A percentile compares a stretch with the other conserved stretches of the same genome.
phyloP scores from a whole-genome alignment of 2,113 vertebrate genomes.

The Notarius quadriscutis region DNA sequence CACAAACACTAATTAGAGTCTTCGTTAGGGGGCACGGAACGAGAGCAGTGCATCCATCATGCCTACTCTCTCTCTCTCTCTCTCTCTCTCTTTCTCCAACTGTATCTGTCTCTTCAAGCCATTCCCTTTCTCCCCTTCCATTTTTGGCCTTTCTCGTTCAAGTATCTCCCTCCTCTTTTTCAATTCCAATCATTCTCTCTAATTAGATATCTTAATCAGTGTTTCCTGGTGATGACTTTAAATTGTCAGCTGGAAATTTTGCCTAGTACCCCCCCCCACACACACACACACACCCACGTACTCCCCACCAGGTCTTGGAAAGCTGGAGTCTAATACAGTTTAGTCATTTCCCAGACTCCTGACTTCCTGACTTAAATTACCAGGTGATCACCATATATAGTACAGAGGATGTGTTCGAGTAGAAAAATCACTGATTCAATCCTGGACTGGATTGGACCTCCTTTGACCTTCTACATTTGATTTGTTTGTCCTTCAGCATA shows the following conservation, averaged over 20 bases:
- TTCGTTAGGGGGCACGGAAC: slow-evolving; percentile 81
- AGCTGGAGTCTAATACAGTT: background rate
- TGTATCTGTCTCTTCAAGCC: slow-evolving; percentile 52
- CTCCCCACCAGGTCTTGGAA: no score
- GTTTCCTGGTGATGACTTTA: slow-evolving; percentile 32
- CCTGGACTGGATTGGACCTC: background rate
- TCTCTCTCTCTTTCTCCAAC: slow-evolving; percentile 40
- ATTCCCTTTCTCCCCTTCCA: slow-evolving; percentile 49
- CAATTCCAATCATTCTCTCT: slow-evolving; percentile 20
- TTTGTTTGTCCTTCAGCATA: background rate
- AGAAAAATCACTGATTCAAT: background rate
- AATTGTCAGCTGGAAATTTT: background rate
- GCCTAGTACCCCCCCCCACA: background rate
- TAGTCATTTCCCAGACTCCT: background rate
- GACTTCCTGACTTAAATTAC: slow-evolving; percentile 5
- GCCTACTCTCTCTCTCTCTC: slow-evolving; percentile 54
- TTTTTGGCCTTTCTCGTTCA: slow-evolving; percentile 17
- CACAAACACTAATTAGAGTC: slow-evolving; percentile 85
- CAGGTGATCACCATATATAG: slow-evolving; percentile 5
- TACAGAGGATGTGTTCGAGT: background rate
- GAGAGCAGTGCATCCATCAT: slow-evolving; percentile 80
- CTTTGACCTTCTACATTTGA: background rate
- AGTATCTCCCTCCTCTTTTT: slow-evolving; percentile 1
- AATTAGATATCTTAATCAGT: slow-evolving; percentile 22
- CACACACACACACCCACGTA: background rate